Evolutionary conservation across 2,797 vertebrate genomes (phyloP), one percentile per base, ranked within the genome.

Genomic region (Notolabrus celidotus): DNA sequence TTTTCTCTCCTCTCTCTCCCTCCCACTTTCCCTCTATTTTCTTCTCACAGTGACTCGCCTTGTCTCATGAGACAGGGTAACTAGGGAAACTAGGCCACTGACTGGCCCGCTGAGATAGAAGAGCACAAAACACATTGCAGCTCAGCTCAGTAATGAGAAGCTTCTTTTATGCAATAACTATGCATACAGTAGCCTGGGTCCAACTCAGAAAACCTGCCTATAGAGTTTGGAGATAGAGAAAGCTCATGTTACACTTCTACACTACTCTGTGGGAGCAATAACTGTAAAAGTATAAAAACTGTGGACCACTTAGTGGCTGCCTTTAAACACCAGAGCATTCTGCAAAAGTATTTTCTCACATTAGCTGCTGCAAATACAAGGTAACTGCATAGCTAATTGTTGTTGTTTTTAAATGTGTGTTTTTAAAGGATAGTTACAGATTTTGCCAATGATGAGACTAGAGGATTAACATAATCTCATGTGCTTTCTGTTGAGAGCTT

Each of bases 41-140:
- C 80, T 83, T 88, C 84, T 87, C 86, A 88, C 86, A 88, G 80
- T 71, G 77, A 82, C 72, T 66, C 11, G 77, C 61, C 59, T 76
- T 58, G 79, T 88, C 90, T 81, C 87, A 49, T 33, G 92, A 85
- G 88, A 89, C 70, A 17, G 71, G 39, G 76, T 57, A 83, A 59
- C 82, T 58, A 62, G 75, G 79, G 87, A 89, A 92, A 89, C 84
- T 88, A 89, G 86, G 88, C 79, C 91, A 90, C 64, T 64, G 75
- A 75, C 58, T 10, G 57, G 60, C 43, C 86, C 65, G 27, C 64
- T 64, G 82, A 84, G 86, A 89, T 82, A 33, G 34, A 75, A 54
- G 74, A 64, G 65, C 64, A 65, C 34, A 73, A 51, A 83, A 43
- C 80, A 61, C 63, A 70, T 75, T 31, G 16, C 47, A 43, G 71